phyloP scores from a whole-genome alignment of 2,113 vertebrate genomes.

The Symphodus melops region DNA sequence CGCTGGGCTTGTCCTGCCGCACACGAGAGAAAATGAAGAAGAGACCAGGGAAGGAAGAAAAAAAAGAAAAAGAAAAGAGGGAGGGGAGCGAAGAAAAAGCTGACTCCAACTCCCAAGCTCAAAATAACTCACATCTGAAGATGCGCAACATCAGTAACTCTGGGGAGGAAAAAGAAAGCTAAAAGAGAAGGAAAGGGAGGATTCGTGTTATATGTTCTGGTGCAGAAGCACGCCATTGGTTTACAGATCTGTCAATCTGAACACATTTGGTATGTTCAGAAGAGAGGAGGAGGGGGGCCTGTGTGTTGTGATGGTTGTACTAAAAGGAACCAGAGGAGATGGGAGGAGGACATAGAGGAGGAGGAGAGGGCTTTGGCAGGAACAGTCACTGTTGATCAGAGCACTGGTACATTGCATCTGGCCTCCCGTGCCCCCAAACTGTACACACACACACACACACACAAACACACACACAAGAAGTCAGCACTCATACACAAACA shows the following conservation, averaged over 20 bases:
- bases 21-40: slow-evolving; percentile 39
- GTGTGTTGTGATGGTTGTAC: slow-evolving; percentile 7
- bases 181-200: slow-evolving; percentile 1
- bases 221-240: slow-evolving; percentile 57
- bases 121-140: slow-evolving; percentile 65
- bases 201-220: slow-evolving; percentile 36
- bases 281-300: neutral
- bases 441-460: slow-evolving; percentile 30
- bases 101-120: slow-evolving; percentile 56
- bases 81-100: slow-evolving; percentile 39
- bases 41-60: neutral
- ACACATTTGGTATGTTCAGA: slow-evolving; percentile 59
- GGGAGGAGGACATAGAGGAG: neutral
- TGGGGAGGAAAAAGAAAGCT: slow-evolving; percentile 3
- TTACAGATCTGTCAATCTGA: slow-evolving; percentile 57
- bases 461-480: slow-evolving; percentile 28
- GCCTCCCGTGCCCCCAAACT: slow-evolving; percentile 55
- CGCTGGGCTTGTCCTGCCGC: slow-evolving; percentile 50
- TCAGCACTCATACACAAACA: slow-evolving; percentile 17
- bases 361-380: slow-evolving; percentile 49
- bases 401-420: slow-evolving; percentile 68
- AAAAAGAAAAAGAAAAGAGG: neutral
- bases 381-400: slow-evolving; percentile 78
- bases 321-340: slow-evolving; percentile 48
- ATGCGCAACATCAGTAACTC: slow-evolving; percentile 39